phyloP scores from a whole-genome alignment of 1,140 invertebrate genomes.

The Drosophila kohkoa region DNA sequence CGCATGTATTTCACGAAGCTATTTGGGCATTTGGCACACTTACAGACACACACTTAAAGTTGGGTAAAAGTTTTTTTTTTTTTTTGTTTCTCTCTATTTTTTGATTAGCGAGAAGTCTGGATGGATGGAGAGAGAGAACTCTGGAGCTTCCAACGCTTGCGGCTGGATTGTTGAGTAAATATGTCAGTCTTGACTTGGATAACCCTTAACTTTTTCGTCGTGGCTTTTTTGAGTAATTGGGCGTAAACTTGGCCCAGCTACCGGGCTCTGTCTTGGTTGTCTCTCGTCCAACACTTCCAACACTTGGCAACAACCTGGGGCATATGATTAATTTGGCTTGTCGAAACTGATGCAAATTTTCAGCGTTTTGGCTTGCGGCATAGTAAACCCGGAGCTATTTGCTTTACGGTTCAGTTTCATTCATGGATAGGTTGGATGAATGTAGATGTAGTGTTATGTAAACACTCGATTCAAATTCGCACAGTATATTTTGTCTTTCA shows the following conservation, averaged over 20 bases:
- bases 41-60: constrained; percentile 52
- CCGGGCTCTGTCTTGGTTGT: constrained; percentile 5
- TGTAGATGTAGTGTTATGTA: constrained; percentile 72
- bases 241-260: constrained; percentile 61
- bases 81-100: too few relatives aligned
- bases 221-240: constrained; percentile 65
- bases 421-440: constrained; percentile 39
- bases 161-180: constrained; percentile 75
- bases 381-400: constrained; percentile 59
- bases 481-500: constrained; percentile 34
- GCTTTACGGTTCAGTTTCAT: constrained; percentile 72
- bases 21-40: constrained; percentile 77
- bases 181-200: constrained; percentile 61
- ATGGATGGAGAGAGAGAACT: constrained; percentile 29
- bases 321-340: constrained; percentile 71
- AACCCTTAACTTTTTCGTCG: constrained; percentile 27
- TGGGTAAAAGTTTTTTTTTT: constrained; percentile 55
- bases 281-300: constrained; percentile 2
- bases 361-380: constrained; percentile 31
- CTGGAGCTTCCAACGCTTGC: constrained; percentile 35
- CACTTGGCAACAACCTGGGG: constrained; percentile 34
- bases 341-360: constrained; percentile 73
- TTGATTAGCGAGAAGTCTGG: constrained; percentile 42
- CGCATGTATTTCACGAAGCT: constrained; percentile 67
- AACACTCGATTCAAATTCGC: constrained; percentile 70